Percentiles rank a stretch among this genome's conserved stretches.
Conservation (phyloP, 2,113 vertebrate species). For the Nettapus auritus region DNA sequence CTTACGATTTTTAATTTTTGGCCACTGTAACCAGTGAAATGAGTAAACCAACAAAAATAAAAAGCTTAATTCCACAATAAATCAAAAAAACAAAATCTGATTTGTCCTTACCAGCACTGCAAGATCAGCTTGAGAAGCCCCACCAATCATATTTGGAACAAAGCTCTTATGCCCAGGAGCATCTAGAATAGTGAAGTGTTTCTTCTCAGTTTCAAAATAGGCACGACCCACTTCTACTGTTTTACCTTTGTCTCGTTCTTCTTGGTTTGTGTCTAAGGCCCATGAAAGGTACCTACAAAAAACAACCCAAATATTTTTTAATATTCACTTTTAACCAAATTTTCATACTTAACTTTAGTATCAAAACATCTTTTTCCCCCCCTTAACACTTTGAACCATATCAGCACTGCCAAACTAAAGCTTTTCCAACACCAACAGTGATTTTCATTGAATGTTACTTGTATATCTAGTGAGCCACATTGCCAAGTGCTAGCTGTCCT, state of each 20-base stretch:
- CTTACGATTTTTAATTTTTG: not conserved
- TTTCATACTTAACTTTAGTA: too few species aligned
- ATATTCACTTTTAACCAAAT: not conserved
- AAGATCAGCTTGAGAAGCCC: conserved; percentile 97
- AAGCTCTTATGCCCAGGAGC: conserved; percentile 99
- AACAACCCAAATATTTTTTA: not conserved
- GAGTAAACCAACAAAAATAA: not conserved
- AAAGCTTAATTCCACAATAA: not conserved
- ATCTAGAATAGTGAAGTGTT: conserved; percentile 98
- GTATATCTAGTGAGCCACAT: not conserved
- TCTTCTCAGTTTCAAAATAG: conserved; percentile 98
- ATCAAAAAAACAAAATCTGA: not conserved
- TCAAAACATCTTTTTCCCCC: not conserved
- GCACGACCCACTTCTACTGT: conserved; percentile 98
- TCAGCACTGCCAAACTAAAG: not conserved
- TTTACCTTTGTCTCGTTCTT: conserved; percentile 99
- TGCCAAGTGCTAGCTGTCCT: not conserved
- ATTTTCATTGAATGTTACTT: not conserved
- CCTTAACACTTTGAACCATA: not conserved
- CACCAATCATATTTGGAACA: conserved; percentile 99
- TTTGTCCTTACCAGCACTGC: conserved; percentile 91
- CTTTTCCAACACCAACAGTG: not conserved
- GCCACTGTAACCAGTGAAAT: not conserved
- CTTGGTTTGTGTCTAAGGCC: conserved; percentile 99
- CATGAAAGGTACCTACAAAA: conserved; percentile 94